Percentiles rank a stretch among this genome's conserved stretches.
Evolutionary conservation across 1,140 invertebrate species (phyloP).

Genomic region (Zaprionus lachaisei): DNA sequence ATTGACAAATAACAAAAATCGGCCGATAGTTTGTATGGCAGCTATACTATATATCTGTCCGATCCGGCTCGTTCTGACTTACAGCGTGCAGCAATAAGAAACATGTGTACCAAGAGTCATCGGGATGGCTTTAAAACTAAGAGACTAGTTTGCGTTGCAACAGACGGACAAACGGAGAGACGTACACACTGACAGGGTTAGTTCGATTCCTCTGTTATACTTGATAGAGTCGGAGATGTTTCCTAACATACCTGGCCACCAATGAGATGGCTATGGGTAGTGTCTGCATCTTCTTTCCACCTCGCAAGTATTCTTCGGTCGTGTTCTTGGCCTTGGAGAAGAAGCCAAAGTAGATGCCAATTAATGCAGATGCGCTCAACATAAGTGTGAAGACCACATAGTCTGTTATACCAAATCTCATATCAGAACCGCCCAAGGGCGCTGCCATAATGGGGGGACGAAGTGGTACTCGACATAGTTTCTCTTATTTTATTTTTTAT

Average conservation of each 20-base stretch:
- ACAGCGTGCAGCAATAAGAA: no score
- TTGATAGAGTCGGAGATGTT: no score
- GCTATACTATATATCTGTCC: no score
- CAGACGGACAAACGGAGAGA: no score
- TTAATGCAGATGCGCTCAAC: slow-evolving; percentile 87
- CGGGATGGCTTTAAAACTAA: no score
- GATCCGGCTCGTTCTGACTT: no score
- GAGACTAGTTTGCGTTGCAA: no score
- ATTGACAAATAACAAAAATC: no score
- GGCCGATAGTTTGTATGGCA: no score
- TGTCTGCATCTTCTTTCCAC: slow-evolving; percentile 88
- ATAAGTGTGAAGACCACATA: slow-evolving; percentile 87
- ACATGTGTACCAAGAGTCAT: no score
- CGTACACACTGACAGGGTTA: no score
- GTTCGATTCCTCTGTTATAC: no score
- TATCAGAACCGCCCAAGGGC: slow-evolving; percentile 12
- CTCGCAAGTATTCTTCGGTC: slow-evolving; percentile 87
- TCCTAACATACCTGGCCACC: slow-evolving; percentile 86
- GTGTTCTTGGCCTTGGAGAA: slow-evolving; percentile 76
- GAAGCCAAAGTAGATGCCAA: slow-evolving; percentile 89
- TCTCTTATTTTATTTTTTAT: neutral
- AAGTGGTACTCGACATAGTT: slow-evolving; percentile 43
- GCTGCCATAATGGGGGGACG: neutral
- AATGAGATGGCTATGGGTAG: slow-evolving; percentile 89
- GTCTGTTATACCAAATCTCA: slow-evolving; percentile 85